Base-by-base conservation (phyloP, 2,888 invertebrate species). In the Marasmarcha lunaedactyla region DNA sequence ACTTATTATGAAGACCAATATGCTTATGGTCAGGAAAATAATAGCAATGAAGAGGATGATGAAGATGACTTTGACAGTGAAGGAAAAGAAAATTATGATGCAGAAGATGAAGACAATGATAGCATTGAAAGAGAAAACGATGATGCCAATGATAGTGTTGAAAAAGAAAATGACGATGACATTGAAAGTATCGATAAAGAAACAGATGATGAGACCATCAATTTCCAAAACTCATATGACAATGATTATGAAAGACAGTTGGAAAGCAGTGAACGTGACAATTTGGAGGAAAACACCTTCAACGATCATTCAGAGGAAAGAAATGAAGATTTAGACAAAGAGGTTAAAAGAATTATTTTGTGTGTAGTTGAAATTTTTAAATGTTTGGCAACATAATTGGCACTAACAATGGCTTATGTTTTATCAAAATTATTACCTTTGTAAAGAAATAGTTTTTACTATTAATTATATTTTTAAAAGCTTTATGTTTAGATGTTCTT, bases 371-470 rank as follows among this genome's bases (percentile, higher is more conserved):
- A 9, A 30, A 4, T 30, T 30, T n/a, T 25, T n/a, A n/a, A n/a
- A n/a, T n/a, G 20, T 20, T 20, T 20, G 20, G 20, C 20, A 20
- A 6, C 41, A 46, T 54, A 54, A 71, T 71, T 70, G 71, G 70
- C 71, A 69, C 71, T 71, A 71, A 73, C 30, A 30, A 10, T 30
- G 4, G 9, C 30, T 30, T n/a, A 3, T 30, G 11, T 11, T 30
- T 7, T 10, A 7, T 30, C 30, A 30, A 30, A 30, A 30, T 30
- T 30, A n/a, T 30, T 30, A 7, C 10, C 20, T n/a, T n/a, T n/a
- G n/a, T n/a, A n/a, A n/a, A n/a, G n/a, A n/a, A n/a, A n/a, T n/a
- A n/a, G n/a, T n/a, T n/a, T n/a, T n/a, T n/a, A n/a, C n/a, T n/a
- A n/a, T n/a, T n/a, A n/a, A n/a, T n/a, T n/a, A n/a, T n/a, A n/a